Evolutionary conservation across 2,797 vertebrate species (phyloP).

Genomic region (Orestias chungarensis): DNA sequence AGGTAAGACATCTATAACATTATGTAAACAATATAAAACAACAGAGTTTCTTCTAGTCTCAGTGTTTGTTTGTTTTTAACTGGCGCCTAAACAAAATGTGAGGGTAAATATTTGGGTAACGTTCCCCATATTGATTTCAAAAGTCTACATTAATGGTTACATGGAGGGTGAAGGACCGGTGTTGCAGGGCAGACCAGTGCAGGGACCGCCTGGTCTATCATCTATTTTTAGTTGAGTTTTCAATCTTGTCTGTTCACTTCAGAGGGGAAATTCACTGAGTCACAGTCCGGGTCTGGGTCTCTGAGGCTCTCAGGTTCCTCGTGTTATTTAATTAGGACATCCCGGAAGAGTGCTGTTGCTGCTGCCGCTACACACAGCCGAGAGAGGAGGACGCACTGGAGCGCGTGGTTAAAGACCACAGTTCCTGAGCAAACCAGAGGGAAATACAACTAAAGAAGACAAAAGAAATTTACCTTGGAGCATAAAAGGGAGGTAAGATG

Average conservation of each 20-base stretch:
- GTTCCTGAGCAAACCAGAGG: constrained; percentile 36
- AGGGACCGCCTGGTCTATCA: constrained; percentile 12
- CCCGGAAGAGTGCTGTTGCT: constrained; percentile 80
- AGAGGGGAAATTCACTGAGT: constrained; percentile 52
- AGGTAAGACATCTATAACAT: background rate
- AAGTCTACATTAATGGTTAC: background rate
- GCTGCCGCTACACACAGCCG: constrained; percentile 75
- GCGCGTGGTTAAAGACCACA: constrained; percentile 36
- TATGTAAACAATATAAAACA: too few relatives aligned
- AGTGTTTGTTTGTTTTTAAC: background rate
- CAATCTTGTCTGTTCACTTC: constrained; percentile 8
- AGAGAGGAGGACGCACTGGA: constrained; percentile 67
- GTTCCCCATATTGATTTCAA: background rate
- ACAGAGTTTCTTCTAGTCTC: background rate
- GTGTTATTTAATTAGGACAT: constrained; percentile 90
- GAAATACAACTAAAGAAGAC: constrained; percentile 40
- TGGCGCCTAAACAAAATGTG: background rate
- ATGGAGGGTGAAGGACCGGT: background rate
- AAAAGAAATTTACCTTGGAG: constrained; percentile 11
- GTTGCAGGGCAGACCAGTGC: constrained; percentile 13
- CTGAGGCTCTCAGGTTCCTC: constrained; percentile 59
- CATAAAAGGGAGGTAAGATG: constrained; percentile 51
- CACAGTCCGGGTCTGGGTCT: constrained; percentile 43
- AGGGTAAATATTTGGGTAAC: background rate
- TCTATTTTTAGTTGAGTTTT: constrained; percentile 61